Evolutionary conservation across 2,113 vertebrate genomes (phyloP).

Genomic region (Tiliqua scincoides): DNA sequence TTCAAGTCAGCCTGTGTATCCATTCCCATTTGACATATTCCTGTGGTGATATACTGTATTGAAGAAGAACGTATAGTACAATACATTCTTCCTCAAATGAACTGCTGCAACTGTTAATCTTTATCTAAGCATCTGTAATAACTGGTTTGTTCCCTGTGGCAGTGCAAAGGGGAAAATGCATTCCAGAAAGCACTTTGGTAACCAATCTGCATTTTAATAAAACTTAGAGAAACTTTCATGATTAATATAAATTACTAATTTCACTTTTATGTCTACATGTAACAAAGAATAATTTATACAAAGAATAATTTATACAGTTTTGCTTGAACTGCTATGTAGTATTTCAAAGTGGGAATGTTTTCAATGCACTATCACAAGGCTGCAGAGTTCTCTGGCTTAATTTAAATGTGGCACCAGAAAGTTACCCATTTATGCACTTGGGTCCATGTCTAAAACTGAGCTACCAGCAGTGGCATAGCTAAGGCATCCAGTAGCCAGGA

Average conservation of each 20-base stretch:
- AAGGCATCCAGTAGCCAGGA: too few species aligned
- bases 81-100: slow-evolving; percentile 74
- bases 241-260: slow-evolving; percentile 82
- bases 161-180: slow-evolving; percentile 63
- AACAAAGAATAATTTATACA: slow-evolving; percentile 75
- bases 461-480: too few species aligned
- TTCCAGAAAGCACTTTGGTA: slow-evolving; percentile 79
- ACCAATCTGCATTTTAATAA: slow-evolving; percentile 76
- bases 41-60: slow-evolving; percentile 52
- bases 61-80: slow-evolving; percentile 79
- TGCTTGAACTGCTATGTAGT: slow-evolving; percentile 61
- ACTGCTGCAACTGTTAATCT: slow-evolving; percentile 84
- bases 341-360: slow-evolving; percentile 35
- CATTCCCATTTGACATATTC: slow-evolving; percentile 77
- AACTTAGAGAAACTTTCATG: slow-evolving; percentile 77
- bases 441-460: neutral
- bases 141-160: slow-evolving; percentile 73
- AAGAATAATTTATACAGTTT: slow-evolving; percentile 75
- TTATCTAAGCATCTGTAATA: slow-evolving; percentile 82
- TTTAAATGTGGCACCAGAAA: neutral
- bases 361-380: slow-evolving; percentile 20
- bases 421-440: neutral
- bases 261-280: slow-evolving; percentile 71
- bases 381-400: neutral
- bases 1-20: slow-evolving; percentile 73